These are phyloP conservation scores for Antechinus stuartii DNA, from an alignment of 2,113 vertebrate species.

Conservation along the genomic window DNA sequence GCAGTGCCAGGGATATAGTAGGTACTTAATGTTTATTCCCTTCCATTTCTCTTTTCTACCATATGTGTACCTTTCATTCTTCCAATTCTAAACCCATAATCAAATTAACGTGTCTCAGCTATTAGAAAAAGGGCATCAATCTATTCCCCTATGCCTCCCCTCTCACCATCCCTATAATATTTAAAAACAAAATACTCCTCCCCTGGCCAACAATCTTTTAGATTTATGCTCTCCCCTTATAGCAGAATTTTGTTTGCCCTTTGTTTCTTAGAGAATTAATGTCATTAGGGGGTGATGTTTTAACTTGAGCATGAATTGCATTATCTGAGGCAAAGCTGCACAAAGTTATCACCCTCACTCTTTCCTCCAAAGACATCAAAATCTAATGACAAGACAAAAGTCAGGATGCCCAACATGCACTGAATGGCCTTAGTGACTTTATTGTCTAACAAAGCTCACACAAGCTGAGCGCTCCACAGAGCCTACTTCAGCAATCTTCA, in stretches of 20 bases:
- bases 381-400: too few species aligned
- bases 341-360: too few species aligned
- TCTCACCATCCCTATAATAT: neutral
- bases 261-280: too few species aligned
- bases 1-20: neutral
- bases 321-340: too few species aligned
- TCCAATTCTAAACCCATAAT: neutral
- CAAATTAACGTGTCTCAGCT: neutral
- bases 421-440: too few species aligned
- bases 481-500: too few species aligned
- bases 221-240: neutral
- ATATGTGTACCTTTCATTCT: neutral
- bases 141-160: neutral
- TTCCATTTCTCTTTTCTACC: neutral
- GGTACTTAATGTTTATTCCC: neutral
- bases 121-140: neutral
- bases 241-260: neutral
- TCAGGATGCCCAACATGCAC: too few species aligned
- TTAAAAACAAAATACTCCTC: neutral
- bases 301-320: too few species aligned
- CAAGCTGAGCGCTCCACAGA: too few species aligned
- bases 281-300: too few species aligned
- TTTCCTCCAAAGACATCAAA: too few species aligned
- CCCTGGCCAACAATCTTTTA: rapidly evolving
- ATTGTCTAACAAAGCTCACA: too few species aligned